Evolutionary conservation across 2,797 vertebrate species (phyloP).

Genomic region (Vireo griseus): DNA sequence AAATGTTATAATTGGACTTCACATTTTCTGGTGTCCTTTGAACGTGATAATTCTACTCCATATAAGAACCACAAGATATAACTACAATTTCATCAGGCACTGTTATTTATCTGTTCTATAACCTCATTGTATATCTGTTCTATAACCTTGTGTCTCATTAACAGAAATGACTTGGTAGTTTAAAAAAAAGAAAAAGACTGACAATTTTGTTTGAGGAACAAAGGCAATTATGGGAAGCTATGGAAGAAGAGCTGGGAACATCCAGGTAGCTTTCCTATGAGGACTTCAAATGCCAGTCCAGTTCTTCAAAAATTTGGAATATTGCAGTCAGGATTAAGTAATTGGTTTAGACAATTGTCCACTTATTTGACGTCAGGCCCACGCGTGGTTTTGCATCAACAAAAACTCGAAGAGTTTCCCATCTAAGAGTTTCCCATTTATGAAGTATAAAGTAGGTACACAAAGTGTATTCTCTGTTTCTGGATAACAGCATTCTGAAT

Average conservation of each 20-base stretch:
- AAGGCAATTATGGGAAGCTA: not conserved
- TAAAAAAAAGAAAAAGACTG: not conserved
- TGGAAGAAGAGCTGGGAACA: not conserved
- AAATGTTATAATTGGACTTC: not conserved
- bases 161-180: not conserved
- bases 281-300: not conserved
- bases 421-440: not conserved
- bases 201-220: not conserved
- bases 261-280: not conserved
- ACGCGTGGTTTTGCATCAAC: not conserved
- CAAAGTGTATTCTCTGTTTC: not conserved
- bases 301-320: not conserved
- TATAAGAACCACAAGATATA: not conserved
- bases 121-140: not conserved
- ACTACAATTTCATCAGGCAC: not conserved
- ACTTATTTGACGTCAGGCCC: not conserved
- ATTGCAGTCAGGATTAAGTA: not conserved
- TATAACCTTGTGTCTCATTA: not conserved
- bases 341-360: not conserved
- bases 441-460: not conserved
- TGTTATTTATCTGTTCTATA: not conserved
- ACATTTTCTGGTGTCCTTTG: not conserved
- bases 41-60: not conserved
- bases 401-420: not conserved
- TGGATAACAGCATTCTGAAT: not conserved